Evolutionary conservation across 1,140 invertebrate genomes (phyloP), one percentile per base, ranked within the genome.

Genomic region (Drosophila guanche): DNA sequence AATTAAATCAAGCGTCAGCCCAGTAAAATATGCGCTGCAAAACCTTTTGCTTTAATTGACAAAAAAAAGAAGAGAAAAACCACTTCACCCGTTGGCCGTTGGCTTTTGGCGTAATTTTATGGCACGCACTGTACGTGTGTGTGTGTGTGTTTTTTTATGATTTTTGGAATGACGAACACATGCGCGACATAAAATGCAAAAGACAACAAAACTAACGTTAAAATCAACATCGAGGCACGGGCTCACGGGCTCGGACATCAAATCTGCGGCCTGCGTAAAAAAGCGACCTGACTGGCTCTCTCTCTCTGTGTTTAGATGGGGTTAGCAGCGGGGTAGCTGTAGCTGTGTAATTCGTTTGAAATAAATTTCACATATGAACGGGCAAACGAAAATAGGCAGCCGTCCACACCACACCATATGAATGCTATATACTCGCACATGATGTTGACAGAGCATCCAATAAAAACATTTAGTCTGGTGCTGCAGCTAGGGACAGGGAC

Each of bases 21-120:
- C 58, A 56, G 54, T 67, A 66, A 65, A 83, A 83, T 65, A 79
- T 68, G 41, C 61, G 42, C 60, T 41, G 16, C 50, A 59, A 81
- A 86, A 88, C 83, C 77, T 88, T 75, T 86, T 81, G 61, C 47
- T 74, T 88, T 86, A 86, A 86, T 86, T 86, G 81, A 77, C 81
- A 20, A 20, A 20, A 20, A 20, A 20, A 20, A 20, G 1, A 20
- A 20, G n/a, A n/a, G n/a, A n/a, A 20, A 20, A 68, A 86, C 65
- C 58, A 56, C 47, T 62, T 75, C 55, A 58, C 61, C 61, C 54
- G 14, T 20, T 20, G 58, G 16, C 53, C 25, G 29, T 56, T 71
- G 25, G 12, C 51, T 50, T 76, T 61, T 54, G 41, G 7, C 62
- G 37, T 42, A 57, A 42, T 72, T 52, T 22, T 16, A 22, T 55